Conservation (phyloP, 2,113 vertebrate species). For the Heterotilapia buettikoferi region DNA sequence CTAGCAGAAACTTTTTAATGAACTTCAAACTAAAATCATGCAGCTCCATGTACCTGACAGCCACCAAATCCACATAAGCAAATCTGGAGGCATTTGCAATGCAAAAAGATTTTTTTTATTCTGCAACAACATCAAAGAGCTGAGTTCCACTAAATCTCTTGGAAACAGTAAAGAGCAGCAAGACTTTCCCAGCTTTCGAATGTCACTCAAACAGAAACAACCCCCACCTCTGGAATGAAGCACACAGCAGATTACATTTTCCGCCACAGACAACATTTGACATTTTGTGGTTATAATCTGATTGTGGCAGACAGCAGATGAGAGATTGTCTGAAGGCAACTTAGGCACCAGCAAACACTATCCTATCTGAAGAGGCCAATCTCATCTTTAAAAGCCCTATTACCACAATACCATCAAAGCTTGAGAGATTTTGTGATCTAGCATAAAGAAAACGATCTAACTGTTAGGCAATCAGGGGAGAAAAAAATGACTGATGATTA, state of each 20-base stretch:
- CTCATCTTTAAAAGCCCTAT: not conserved
- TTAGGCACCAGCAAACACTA: not conserved
- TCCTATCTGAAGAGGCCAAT: not conserved
- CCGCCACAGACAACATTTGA: slow-evolving; percentile 1
- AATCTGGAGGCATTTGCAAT: slow-evolving; percentile 42
- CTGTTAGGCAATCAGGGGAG: slow-evolving; percentile 2
- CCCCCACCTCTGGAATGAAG: not conserved
- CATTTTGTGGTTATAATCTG: slow-evolving; percentile 4
- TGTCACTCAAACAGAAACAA: slow-evolving; percentile 12
- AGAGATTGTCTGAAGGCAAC: slow-evolving; percentile 1
- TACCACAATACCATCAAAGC: slow-evolving; percentile 22
- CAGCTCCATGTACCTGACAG: not conserved
- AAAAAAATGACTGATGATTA: not conserved
- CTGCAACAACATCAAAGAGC: slow-evolving; percentile 21
- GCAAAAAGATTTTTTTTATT: slow-evolving; percentile 4
- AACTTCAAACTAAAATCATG: not conserved
- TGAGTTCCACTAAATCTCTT: not conserved
- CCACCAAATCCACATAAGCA: not conserved
- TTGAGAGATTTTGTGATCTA: not conserved
- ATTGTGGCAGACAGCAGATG: slow-evolving; percentile 8
- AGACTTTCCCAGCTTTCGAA: not conserved
- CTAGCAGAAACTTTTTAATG: not conserved
- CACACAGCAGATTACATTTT: slow-evolving; percentile 2
- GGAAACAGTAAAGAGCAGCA: not conserved
- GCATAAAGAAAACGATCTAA: not conserved